A percentile compares a stretch with the other conserved stretches of the same genome.
These are phyloP conservation scores for Rhinolophus ferrumequinum DNA, from an alignment of 2,113 vertebrate genomes.

Conservation along the genomic window DNA sequence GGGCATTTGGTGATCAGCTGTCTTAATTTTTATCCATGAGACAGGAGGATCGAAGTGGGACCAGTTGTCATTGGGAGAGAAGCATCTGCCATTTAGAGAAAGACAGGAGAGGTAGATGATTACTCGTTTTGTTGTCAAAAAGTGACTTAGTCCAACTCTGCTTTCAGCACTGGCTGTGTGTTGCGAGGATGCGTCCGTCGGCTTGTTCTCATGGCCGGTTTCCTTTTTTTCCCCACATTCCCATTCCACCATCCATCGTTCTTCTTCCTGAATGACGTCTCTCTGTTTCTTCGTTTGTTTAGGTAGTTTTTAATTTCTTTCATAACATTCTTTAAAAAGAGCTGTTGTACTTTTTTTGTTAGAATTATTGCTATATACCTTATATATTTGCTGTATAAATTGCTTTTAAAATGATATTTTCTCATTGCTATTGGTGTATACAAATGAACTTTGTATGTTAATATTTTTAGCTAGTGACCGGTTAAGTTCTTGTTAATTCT, in stretches of 20 bases:
- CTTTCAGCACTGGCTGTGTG: neutral
- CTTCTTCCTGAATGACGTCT: too few species aligned
- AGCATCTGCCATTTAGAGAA: neutral
- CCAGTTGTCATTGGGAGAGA: neutral
- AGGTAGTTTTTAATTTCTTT: neutral
- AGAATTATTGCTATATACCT: neutral
- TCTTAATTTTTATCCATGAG: neutral
- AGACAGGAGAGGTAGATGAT: neutral
- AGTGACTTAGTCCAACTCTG: neutral
- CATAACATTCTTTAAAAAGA: neutral
- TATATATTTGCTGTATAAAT: neutral
- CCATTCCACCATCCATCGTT: too few species aligned
- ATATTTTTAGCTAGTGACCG: neutral
- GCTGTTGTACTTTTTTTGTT: neutral
- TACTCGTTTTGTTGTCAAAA: neutral
- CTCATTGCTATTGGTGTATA: neutral
- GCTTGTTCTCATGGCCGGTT: accelerated
- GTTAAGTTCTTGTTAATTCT: neutral
- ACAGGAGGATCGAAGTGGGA: neutral
- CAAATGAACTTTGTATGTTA: neutral
- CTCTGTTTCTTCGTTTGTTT: neutral
- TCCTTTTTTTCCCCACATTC: neutral
- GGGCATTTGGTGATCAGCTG: neutral
- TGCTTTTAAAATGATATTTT: neutral
- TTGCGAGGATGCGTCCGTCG: neutral